These are phyloP conservation scores for Platalea minor DNA, from an alignment of 2,797 vertebrate genomes.

Conservation along the genomic window DNA sequence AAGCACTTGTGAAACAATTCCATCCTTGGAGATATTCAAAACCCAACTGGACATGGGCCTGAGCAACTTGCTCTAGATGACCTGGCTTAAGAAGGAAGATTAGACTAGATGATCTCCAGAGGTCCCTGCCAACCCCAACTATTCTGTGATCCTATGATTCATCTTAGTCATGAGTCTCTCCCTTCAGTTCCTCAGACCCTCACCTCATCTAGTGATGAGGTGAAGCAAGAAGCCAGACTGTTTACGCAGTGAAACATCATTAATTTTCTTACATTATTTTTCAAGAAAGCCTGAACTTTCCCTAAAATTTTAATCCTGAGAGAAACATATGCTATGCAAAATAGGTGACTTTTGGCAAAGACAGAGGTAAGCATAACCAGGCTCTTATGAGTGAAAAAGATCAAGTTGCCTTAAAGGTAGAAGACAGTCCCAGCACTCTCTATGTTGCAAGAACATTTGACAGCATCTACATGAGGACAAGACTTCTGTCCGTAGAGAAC, in stretches of 20 bases:
- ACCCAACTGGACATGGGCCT: accelerated
- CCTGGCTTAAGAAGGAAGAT: not conserved
- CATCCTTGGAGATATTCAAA: not conserved
- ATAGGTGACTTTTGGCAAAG: not conserved
- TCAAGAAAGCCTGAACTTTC: not conserved
- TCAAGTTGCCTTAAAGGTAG: not conserved
- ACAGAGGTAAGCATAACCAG: not conserved
- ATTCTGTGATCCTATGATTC: not conserved
- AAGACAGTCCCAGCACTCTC: not conserved
- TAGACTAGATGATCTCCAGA: not conserved
- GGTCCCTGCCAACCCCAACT: not conserved
- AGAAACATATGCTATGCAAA: not conserved
- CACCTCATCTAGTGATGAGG: not conserved
- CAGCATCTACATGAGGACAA: not conserved
- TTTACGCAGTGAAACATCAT: not conserved
- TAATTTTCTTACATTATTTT: not conserved
- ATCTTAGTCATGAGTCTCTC: not conserved
- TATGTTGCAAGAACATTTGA: not conserved
- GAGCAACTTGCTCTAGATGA: not conserved
- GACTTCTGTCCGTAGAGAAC: not conserved
- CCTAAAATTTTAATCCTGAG: not conserved
- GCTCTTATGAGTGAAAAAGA: not conserved
- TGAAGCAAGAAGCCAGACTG: not conserved
- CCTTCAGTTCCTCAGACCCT: not conserved
- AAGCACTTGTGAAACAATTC: not conserved